phyloP scores from a whole-genome alignment of 2,113 vertebrate genomes.

The Hepsetus odoe region DNA sequence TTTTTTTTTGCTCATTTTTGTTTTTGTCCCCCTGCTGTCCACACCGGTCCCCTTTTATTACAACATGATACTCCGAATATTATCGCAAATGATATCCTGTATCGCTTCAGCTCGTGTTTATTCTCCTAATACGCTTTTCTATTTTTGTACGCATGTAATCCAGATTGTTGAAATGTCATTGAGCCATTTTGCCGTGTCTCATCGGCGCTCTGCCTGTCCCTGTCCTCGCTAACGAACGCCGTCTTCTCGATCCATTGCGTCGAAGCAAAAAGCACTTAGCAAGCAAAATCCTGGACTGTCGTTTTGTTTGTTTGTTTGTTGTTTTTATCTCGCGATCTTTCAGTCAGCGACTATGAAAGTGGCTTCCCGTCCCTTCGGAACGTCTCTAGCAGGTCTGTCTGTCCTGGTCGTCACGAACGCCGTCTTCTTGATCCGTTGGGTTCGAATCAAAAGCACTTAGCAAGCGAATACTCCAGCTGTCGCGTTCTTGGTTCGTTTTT shows the following conservation, averaged over 20 bases:
- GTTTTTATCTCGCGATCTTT: too few species aligned
- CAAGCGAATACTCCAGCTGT: background rate
- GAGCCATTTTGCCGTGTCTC: slow-evolving; percentile 63
- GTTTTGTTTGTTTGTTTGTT: too few species aligned
- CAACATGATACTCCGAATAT: slow-evolving; percentile 43
- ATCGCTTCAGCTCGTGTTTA: slow-evolving; percentile 40
- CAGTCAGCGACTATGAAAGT: too few species aligned
- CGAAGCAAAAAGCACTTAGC: too few species aligned
- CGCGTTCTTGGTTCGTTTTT: background rate
- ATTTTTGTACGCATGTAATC: slow-evolving; percentile 60
- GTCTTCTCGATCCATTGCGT: too few species aligned
- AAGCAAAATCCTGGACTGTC: too few species aligned
- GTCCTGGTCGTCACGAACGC: too few species aligned
- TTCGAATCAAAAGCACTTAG: slow-evolving; percentile 22
- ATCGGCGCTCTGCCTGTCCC: too few species aligned
- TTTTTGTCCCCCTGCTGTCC: background rate
- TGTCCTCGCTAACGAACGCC: too few species aligned
- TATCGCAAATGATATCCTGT: slow-evolving; percentile 43
- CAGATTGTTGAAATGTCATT: slow-evolving; percentile 57
- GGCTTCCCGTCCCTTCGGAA: too few species aligned
- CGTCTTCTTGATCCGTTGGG: too few species aligned
- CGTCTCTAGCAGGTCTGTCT: background rate
- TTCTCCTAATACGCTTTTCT: slow-evolving; percentile 40
- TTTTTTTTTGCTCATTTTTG: background rate
- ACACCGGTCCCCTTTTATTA: slow-evolving; percentile 32